Conservation (phyloP, 1,140 invertebrate species). For the Orussus abietinus region DNA sequence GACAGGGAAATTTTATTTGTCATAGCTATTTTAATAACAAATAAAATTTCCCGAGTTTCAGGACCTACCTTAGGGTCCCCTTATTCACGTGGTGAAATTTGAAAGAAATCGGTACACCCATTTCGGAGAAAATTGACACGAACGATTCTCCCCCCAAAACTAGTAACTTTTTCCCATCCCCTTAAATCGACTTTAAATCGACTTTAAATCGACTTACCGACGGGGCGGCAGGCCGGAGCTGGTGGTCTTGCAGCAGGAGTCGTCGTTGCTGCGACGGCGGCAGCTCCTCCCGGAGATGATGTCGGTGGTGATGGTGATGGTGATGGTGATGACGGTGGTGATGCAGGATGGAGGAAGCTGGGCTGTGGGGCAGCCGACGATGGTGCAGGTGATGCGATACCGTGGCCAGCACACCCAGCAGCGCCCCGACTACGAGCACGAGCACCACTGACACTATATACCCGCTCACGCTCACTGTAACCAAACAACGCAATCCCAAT, state of each 20-base stretch:
- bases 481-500: no score
- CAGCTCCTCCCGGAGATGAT: slow-evolving; percentile 28
- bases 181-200: no score
- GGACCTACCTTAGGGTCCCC: no score
- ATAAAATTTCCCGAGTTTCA: no score
- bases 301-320: slow-evolving; percentile 36
- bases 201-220: slow-evolving; percentile 34
- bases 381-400: slow-evolving; percentile 46
- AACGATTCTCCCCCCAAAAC: no score
- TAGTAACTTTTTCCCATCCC: no score
- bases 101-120: no score
- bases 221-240: slow-evolving; percentile 36
- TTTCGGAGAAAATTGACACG: no score
- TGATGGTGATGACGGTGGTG: slow-evolving; percentile 33
- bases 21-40: no score
- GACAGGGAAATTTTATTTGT: no score
- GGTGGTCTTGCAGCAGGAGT: slow-evolving; percentile 38
- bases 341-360: slow-evolving; percentile 36
- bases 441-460: slow-evolving; percentile 47
- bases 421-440: slow-evolving; percentile 40
- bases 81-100: no score
- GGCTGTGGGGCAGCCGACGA: slow-evolving; percentile 36
- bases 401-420: slow-evolving; percentile 42
- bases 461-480: slow-evolving; percentile 41
- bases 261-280: slow-evolving; percentile 39